Evolutionary conservation across 2,888 invertebrate species (phyloP).

Genomic region (Cybosia mesomella): DNA sequence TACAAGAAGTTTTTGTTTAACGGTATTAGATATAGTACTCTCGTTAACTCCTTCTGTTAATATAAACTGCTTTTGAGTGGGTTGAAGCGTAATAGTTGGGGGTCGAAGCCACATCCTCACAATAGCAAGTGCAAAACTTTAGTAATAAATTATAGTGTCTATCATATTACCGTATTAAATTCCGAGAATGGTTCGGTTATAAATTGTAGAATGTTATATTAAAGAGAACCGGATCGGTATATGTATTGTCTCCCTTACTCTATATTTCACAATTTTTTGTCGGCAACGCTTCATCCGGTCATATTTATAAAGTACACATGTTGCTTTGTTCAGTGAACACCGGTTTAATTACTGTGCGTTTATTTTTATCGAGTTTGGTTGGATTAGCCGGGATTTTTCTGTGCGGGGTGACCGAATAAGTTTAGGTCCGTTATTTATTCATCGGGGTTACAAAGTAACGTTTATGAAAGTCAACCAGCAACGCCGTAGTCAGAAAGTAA

Average conservation of each 20-base stretch:
- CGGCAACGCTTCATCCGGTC: constrained; percentile 20
- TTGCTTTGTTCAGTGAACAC: constrained; percentile 26
- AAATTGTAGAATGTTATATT: background rate
- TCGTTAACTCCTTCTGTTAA: background rate
- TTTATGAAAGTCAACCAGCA: no score
- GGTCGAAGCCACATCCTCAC: background rate
- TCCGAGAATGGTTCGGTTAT: background rate
- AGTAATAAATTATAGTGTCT: background rate
- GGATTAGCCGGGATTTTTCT: constrained; percentile 22
- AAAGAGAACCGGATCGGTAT: background rate
- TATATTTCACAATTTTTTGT: constrained; percentile 22
- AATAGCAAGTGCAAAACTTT: constrained; percentile 2
- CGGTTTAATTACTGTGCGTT: constrained; percentile 34
- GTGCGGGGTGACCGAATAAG: constrained; percentile 14
- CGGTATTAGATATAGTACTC: no score
- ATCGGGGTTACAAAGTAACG: no score
- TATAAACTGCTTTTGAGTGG: background rate
- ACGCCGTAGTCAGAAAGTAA: no score
- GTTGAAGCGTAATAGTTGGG: background rate
- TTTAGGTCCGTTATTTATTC: background rate
- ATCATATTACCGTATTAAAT: no score
- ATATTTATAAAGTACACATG: constrained; percentile 27
- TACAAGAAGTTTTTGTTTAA: no score
- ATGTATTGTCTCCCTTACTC: constrained; percentile 8
- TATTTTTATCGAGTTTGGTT: constrained; percentile 24